phyloP scores from a whole-genome alignment of 2,113 vertebrate genomes.

The Rhegmatorhina hoffmannsi region DNA sequence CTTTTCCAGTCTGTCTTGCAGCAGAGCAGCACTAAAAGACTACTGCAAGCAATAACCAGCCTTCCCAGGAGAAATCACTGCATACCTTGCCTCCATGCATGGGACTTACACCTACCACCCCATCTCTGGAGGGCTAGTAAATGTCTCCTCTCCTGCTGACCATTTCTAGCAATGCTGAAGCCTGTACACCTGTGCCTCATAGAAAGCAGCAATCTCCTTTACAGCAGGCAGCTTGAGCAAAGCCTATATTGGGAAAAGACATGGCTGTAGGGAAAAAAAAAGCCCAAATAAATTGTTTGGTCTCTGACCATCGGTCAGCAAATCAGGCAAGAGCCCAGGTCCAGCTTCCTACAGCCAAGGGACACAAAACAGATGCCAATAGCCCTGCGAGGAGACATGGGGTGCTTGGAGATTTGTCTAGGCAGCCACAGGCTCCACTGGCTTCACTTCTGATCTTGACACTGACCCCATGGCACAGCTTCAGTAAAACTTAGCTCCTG shows the following conservation, averaged over 20 bases:
- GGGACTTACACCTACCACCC: neutral
- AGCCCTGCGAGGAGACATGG: neutral
- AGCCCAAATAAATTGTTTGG: neutral
- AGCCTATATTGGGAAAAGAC: neutral
- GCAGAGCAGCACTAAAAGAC: neutral
- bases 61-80: neutral
- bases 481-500: neutral
- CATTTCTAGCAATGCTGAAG: neutral
- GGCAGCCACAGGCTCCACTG: neutral
- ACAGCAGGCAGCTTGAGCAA: neutral
- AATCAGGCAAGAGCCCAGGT: neutral
- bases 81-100: accelerated
- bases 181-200: neutral
- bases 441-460: neutral
- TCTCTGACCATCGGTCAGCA: neutral
- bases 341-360: neutral
- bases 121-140: accelerated
- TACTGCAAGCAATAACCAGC: neutral
- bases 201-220: neutral
- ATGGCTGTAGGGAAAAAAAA: neutral
- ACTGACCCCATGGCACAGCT: accelerated
- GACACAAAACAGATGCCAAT: neutral
- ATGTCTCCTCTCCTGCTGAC: neutral
- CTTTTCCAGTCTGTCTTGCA: neutral
- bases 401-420: neutral